Base-by-base conservation (phyloP, 2,888 invertebrate genomes). In the Andrena bucephala region DNA sequence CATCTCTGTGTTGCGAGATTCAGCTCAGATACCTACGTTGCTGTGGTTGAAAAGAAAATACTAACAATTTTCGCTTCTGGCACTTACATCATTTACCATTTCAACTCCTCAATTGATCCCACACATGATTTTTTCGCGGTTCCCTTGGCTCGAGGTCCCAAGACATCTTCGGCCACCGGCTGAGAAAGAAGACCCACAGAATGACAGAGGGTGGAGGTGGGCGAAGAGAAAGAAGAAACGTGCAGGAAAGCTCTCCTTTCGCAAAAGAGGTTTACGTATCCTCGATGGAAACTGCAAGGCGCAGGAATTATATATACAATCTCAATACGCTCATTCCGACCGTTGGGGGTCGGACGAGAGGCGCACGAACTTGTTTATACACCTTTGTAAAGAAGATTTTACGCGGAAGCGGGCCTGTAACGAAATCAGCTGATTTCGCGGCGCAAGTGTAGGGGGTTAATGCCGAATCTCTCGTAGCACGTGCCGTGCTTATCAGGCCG, bases 231-330 rank as follows among this genome's bases (percentile, higher is more conserved):
- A 27, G 57, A 54, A 52, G 60, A 33, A 42, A 24, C 50, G 60
- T 48, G 31, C 29, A 36, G 27, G 59, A 36, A 42, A 42, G 1
- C 10, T 16, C 10, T 62, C 65, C 62, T 77, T 74, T 80, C 63
- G 78, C 71, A 76, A 87, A 85, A 86, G 82, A 76, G 73, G 83
- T 83, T 87, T 81, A 83, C 71, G 60, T 73, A 77, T 27, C 69
- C 77, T 36, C 70, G 62, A 81, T 72, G 59, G 77, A 77, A 76
- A 54, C 70, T 67, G 77, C 71, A 36, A 77, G 70, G 63, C 76
- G 73, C 75, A 81, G 42, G 76, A 80, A 82, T 82, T 82, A 77
- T 80, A 78, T 65, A 67, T 74, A 74, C 70, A 69, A 72, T 75
- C 60, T 80, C 66, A 73, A 79, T 72, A 66, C 71, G 68, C 73